Conservation (phyloP, 2,797 vertebrate genomes). For the Kryptopterus vitreolus region DNA sequence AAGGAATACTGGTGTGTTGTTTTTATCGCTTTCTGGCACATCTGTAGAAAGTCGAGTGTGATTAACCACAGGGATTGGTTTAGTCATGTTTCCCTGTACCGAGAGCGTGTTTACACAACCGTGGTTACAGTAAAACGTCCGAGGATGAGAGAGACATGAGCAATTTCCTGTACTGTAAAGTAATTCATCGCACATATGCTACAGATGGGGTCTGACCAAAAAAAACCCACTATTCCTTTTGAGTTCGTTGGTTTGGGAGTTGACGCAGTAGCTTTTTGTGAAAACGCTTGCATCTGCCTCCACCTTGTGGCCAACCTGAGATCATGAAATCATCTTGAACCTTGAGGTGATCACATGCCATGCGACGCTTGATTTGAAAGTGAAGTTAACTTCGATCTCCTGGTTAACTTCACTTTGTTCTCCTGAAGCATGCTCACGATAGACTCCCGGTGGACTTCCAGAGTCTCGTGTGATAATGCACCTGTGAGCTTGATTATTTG, state of each 20-base stretch:
- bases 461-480: slow-evolving; percentile 13
- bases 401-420: slow-evolving; percentile 37
- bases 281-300: slow-evolving; percentile 45
- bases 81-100: neutral
- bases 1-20: slow-evolving; percentile 14
- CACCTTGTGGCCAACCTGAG: slow-evolving; percentile 66
- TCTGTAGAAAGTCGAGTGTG: neutral
- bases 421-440: slow-evolving; percentile 39
- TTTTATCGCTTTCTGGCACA: neutral
- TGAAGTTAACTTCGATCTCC: slow-evolving; percentile 31
- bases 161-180: neutral
- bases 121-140: neutral
- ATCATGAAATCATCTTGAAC: slow-evolving; percentile 26
- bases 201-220: slow-evolving; percentile 6
- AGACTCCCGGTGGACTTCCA: neutral
- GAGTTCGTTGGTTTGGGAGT: neutral
- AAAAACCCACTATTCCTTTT: slow-evolving; percentile 11
- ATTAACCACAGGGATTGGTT: neutral
- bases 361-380: neutral
- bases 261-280: neutral
- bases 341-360: slow-evolving; percentile 12
- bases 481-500: neutral
- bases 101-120: slow-evolving; percentile 5
- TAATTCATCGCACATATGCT: neutral
- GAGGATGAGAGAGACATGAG: neutral